phyloP scores from a whole-genome alignment of 2,797 vertebrate genomes.

The Holocentrus rufus region DNA sequence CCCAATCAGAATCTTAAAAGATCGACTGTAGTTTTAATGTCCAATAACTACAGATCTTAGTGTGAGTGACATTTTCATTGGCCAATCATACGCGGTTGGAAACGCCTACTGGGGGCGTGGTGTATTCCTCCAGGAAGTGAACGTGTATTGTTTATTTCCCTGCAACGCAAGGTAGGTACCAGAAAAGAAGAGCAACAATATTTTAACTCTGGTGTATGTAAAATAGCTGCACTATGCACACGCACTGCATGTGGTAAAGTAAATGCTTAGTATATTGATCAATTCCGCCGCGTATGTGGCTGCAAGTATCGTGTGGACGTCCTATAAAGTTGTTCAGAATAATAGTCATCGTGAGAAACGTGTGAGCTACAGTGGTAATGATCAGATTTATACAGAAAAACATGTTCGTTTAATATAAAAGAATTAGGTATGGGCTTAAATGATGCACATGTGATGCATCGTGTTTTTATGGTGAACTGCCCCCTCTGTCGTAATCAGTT shows the following conservation, averaged over 20 bases:
- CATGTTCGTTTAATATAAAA: no score
- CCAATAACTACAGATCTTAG: conserved; percentile 21
- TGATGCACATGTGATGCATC: no score
- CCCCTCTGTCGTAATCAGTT: no score
- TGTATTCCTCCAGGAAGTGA: conserved; percentile 18
- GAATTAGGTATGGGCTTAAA: no score
- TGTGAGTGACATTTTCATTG: not conserved
- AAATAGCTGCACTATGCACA: not conserved
- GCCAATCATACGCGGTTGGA: conserved; percentile 22
- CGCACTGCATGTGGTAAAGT: not conserved
- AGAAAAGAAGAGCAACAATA: no score
- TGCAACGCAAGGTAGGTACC: conserved; percentile 18
- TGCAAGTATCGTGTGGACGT: conserved; percentile 5
- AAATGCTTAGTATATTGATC: not conserved
- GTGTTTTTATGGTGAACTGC: no score
- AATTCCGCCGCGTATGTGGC: no score
- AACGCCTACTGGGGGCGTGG: not conserved
- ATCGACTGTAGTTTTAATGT: rapidly evolving
- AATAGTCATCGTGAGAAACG: conserved; percentile 3
- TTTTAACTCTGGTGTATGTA: not conserved
- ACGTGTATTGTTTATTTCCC: conserved; percentile 17
- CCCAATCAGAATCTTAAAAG: conserved; percentile 48
- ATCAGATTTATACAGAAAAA: no score
- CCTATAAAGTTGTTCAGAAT: conserved; percentile 22
- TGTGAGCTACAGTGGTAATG: not conserved